Evolutionary conservation across 1,140 invertebrate genomes (phyloP).

Genomic region (Papilio helenus): DNA sequence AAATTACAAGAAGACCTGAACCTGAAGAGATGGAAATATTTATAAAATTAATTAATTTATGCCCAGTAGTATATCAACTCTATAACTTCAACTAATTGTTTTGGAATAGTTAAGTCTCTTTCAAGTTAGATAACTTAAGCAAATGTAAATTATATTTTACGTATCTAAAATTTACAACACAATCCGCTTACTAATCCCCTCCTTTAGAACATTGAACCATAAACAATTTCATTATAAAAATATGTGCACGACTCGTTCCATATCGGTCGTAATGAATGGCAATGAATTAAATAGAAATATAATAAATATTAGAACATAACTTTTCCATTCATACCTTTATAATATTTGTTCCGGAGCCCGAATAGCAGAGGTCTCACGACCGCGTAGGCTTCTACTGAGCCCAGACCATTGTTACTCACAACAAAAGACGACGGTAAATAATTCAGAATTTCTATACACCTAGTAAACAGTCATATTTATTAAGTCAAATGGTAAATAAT

Average conservation of each 20-base stretch:
- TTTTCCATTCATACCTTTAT: slow-evolving; percentile 15
- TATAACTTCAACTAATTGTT: no score
- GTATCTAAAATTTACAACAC: background rate
- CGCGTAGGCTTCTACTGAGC: background rate
- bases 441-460: background rate
- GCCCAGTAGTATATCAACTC: no score
- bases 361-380: background rate
- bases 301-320: slow-evolving; percentile 5
- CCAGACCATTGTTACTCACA: slow-evolving; percentile 2
- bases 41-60: background rate
- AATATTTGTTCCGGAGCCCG: background rate
- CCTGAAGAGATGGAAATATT: background rate
- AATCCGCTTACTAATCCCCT: background rate
- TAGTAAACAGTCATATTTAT: slow-evolving; percentile 14
- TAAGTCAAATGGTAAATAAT: background rate
- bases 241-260: background rate
- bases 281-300: background rate
- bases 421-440: slow-evolving; percentile 7
- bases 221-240: background rate
- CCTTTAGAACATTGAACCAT: background rate
- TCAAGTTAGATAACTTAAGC: no score
- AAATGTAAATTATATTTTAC: no score
- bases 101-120: no score
- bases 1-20: background rate
- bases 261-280: background rate